Evolutionary conservation across 2,797 vertebrate species (phyloP), one percentile per base, ranked within the genome.

Genomic region (Silurus lanzhouensis): DNA sequence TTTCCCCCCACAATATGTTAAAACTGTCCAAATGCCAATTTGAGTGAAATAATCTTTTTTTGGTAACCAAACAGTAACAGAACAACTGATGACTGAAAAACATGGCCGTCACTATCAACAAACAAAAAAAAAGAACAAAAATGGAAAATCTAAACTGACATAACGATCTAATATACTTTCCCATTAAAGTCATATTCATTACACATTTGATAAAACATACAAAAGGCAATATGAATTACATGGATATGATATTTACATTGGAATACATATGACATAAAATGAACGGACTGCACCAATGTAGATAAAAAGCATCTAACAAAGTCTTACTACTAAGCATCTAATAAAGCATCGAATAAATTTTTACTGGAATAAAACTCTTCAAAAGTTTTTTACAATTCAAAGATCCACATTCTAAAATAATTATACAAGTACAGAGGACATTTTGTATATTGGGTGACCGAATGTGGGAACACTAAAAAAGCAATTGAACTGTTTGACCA

Each of bases 371-470:
- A 38, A 14, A 60, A 27, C 70, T 72, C 70, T 48, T 9, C 12
- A 17, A 48, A 75, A 17, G 52, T 19, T 44, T 52, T 10, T 48
- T 22, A 52, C 61, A 66, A 48, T 25, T 19, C 61, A 66, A 64
- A 66, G 22, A 81, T 52, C n/a, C 61, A 66, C 61, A 66, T 81
- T 52, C 78, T 66, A 27, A 66, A 81, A 46, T 60, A 60, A 63
- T n/a, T 46, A 20, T 22, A 76, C 52, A 58, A 9, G 71, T 20
- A 13, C 25, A n/a, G 6, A 68, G 52, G 7, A 17, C 12, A 22
- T 80, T 60, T 80, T 88, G 85, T 89, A 84, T 86, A 88, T 86
- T 89, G 81, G 74, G 27, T 12, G 48, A 72, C 58, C 46, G 60
- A 57, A 27, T 27, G 76, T 60, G 81, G 60, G 84, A 83, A 79